Percentiles rank a stretch among this genome's conserved stretches.
Evolutionary conservation across 2,888 invertebrate species (phyloP).

Genomic region (Graphium colonna): DNA sequence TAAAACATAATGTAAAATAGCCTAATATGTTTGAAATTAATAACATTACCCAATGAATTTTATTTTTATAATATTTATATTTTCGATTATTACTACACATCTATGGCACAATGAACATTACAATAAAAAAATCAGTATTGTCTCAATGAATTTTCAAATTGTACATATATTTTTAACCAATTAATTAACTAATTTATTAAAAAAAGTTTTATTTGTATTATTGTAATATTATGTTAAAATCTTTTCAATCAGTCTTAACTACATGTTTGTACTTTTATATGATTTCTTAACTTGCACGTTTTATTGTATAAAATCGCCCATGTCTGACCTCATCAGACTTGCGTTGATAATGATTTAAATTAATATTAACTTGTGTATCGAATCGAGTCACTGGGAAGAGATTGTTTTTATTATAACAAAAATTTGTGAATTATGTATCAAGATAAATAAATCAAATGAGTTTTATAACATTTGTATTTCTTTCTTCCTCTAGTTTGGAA

Average conservation of each 20-base stretch:
- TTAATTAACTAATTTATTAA: neutral
- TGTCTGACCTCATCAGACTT: slow-evolving; percentile 16
- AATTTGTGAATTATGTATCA: slow-evolving; percentile 8
- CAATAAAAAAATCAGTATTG: too few relatives aligned
- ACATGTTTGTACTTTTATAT: slow-evolving; percentile 15
- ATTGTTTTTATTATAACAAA: slow-evolving; percentile 3
- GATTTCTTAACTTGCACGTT: neutral
- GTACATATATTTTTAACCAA: neutral
- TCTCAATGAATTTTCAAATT: too few relatives aligned
- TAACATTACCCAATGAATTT: too few relatives aligned
- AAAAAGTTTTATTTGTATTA: neutral
- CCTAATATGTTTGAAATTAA: too few relatives aligned
- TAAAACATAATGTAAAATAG: too few relatives aligned
- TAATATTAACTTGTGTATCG: slow-evolving; percentile 4
- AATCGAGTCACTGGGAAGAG: slow-evolving; percentile 6
- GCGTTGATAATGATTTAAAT: slow-evolving; percentile 17
- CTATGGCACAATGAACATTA: too few relatives aligned
- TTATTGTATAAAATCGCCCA: slow-evolving; percentile 17
- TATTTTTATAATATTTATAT: too few relatives aligned
- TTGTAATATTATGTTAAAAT: neutral
- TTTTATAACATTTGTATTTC: slow-evolving; percentile 7
- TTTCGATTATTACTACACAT: too few relatives aligned
- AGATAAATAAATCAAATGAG: slow-evolving; percentile 19
- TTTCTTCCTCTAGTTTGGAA: neutral
- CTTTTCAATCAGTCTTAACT: too few relatives aligned